Evolutionary conservation across 1,140 invertebrate species (phyloP), one percentile per base, ranked within the genome.

Genomic region (Drosophila leontia): DNA sequence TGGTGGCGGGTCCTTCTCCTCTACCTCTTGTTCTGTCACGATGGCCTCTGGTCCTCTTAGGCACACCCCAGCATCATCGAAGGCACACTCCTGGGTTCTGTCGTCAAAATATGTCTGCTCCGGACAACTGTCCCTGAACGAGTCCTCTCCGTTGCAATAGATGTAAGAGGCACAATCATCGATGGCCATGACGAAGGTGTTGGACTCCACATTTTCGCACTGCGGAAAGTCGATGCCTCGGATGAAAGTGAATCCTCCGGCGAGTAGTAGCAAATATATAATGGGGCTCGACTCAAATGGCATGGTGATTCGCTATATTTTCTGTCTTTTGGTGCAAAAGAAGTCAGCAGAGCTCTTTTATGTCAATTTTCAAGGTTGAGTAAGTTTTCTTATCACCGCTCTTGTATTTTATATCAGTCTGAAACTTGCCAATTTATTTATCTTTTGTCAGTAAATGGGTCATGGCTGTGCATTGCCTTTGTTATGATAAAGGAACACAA

Each of bases 21-120:
- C 45, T 15, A n/a, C 15, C 3, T 26, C 50, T 19, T 59, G 15
- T n/a, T 23, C 55, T 13, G 60, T 59, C 37, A 55, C 11, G 2
- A 32, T 37, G n/a, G 3, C 7, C 19, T n/a, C 32, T 9, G 17
- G 9, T 51, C 23, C 26, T 9, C 42, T 39, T 6, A 86, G 34
- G 35, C 91, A 92, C 13, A 85, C 48, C 7, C 79, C 75, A 0
- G 53, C 57, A 56, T 83, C 81, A 56, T 92, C 91, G 3, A 91
- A 84, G 35, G 78, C 75, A 47, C 91, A 92, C 51, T 92, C 85
- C 47, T 88, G 75, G 11, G 78, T 48, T 2, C 55, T 34, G 29
- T 63, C 86, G 61, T 91, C 84, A 32, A 92, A 92, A 48, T 88
- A 92, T 7, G 91, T 92, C 9, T 78, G 60, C 7, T 78, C 65